phyloP scores from a whole-genome alignment of 2,113 vertebrate genomes.

The Anguilla rostrata region DNA sequence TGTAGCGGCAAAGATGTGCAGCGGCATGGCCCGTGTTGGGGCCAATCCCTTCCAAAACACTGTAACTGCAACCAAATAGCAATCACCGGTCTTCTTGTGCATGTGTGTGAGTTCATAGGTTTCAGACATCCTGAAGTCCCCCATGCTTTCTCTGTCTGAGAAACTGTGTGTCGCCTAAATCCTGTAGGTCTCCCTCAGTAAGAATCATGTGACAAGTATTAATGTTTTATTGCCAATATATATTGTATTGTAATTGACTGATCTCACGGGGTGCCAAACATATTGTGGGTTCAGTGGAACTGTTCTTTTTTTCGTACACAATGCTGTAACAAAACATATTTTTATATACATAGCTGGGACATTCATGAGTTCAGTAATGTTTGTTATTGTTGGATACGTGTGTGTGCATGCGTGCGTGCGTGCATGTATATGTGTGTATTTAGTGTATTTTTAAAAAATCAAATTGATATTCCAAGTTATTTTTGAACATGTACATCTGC shows the following conservation, averaged over 20 bases:
- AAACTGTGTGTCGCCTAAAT: constrained; percentile 5
- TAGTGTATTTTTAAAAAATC: constrained; percentile 59
- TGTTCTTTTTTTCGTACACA: constrained; percentile 71
- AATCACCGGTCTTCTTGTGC: constrained; percentile 9
- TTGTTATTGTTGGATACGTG: constrained; percentile 49
- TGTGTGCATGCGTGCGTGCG: constrained; percentile 30
- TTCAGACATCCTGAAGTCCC: not conserved
- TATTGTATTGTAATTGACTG: constrained; percentile 47
- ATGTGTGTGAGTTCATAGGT: not conserved
- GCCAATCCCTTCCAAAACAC: not conserved
- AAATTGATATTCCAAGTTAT: constrained; percentile 41
- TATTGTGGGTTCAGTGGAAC: constrained; percentile 40
- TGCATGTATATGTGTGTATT: constrained; percentile 46
- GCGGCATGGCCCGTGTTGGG: not conserved
- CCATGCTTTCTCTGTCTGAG: not conserved
- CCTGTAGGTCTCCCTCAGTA: not conserved
- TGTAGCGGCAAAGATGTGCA: not conserved
- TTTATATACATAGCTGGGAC: constrained; percentile 73
- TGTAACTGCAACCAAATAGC: not conserved
- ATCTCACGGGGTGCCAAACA: constrained; percentile 35
- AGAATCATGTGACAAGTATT: constrained; percentile 23
- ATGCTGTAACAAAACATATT: constrained; percentile 76
- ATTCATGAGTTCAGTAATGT: constrained; percentile 59
- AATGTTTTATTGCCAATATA: constrained; percentile 58
- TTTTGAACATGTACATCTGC: constrained; percentile 42